Evolutionary conservation across 2,113 vertebrate species (phyloP), one percentile per base, ranked within the genome.

Genomic region (Calidris pugnax): DNA sequence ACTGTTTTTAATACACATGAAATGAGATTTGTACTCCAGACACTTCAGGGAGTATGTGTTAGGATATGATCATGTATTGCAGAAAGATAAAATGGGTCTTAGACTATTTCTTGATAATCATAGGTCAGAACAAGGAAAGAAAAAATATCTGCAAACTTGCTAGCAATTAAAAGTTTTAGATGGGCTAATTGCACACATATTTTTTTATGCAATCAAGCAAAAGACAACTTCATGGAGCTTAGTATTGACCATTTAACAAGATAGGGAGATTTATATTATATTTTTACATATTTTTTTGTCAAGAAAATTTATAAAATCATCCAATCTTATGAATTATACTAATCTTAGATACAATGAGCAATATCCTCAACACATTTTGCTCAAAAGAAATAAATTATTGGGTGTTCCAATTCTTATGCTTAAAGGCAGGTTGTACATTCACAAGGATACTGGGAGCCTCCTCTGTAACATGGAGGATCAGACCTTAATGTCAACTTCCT

Each of bases 1-100:
- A 76, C 90, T 86, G 96, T 64, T 97, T 96, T 94, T 94, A 96
- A 95, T 86, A 87, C 37, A 89, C 76, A 81, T 51, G 85, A 96
- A 94, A 97, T 89, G 87, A 95, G 87, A 96, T 92, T 90, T 96
- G 56, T 71, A 77, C 69, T 95, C 68, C 32, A 87, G 75, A 90
- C 77, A 85, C 67, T 97, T 95, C 79, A 89, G 73, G 71, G 63
- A 96, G n/a, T 87, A 95, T 79, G 81, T 76, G 57, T 60, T 95
- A 92, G 57, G 62, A 85, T 85, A 91, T 73, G 77, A 92, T 69
- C 71, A 48, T 59, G 11, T 50, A 93, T 59, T 91, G 68, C 62
- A 80, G 45, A 94, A 91, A 87, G 73, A 91, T 63, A 92, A 95
- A 94, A 91, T 50, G 41, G 9, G 12, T 75, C 53, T 87, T 81